Percentiles rank a stretch among this genome's conserved stretches.
These are phyloP conservation scores for Lepidocyrtoides sp. DNA, from an alignment of 2,888 invertebrate genomes.

Conservation along the genomic window DNA sequence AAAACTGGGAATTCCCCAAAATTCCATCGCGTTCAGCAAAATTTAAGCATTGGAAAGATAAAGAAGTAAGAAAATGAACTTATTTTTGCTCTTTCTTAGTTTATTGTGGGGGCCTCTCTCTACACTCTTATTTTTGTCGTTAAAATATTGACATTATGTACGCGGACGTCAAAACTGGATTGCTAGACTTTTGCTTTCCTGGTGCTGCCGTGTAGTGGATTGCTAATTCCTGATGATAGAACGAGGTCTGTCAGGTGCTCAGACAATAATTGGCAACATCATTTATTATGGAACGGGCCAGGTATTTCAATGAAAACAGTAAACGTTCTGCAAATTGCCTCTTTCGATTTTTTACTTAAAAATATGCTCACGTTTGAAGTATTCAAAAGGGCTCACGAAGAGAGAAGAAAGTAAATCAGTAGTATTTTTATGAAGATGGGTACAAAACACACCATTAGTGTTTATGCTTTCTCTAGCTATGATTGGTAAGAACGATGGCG, in stretches of 20 bases:
- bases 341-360: conserved; percentile 1
- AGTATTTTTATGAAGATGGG: not conserved
- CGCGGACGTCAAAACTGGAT: too few species aligned
- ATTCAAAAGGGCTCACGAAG: too few species aligned
- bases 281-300: conserved; percentile 29
- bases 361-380: conserved; percentile 9
- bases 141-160: too few species aligned
- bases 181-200: too few species aligned
- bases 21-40: too few species aligned
- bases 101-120: too few species aligned
- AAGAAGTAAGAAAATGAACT: too few species aligned
- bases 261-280: conserved; percentile 48
- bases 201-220: too few species aligned
- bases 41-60: too few species aligned
- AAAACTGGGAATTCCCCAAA: conserved; percentile 30
- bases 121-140: too few species aligned
- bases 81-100: too few species aligned
- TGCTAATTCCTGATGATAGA: too few species aligned
- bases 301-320: conserved; percentile 9
- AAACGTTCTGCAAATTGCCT: not conserved
- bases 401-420: not conserved
- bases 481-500: conserved; percentile 24
- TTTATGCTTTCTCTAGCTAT: not conserved
- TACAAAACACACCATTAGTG: not conserved
- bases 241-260: conserved; percentile 10